Evolutionary conservation across 2,888 invertebrate species (phyloP).

Genomic region (Eremobia ochroleuca): DNA sequence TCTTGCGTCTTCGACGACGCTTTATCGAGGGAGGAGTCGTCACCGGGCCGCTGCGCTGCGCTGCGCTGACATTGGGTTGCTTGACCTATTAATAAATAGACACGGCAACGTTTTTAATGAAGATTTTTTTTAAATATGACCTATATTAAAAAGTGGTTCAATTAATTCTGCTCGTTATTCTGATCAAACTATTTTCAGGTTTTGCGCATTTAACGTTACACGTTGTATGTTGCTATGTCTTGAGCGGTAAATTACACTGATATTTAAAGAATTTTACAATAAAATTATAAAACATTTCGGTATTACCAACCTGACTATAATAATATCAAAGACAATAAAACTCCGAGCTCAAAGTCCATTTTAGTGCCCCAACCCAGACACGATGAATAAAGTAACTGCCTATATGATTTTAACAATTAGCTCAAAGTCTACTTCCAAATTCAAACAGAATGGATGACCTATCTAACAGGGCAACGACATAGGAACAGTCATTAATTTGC

Average conservation of each 20-base stretch:
- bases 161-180: no score
- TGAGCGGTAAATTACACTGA: not conserved
- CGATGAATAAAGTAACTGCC: not conserved
- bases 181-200: no score
- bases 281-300: not conserved
- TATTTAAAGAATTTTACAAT: not conserved
- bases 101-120: no score
- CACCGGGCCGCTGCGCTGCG: no score
- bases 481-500: constrained; percentile 15
- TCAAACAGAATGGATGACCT: constrained; percentile 4
- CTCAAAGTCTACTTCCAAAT: not conserved
- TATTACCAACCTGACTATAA: not conserved
- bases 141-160: no score
- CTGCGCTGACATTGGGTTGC: no score
- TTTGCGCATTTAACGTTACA: no score
- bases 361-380: not conserved
- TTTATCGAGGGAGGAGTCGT: no score
- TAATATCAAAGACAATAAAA: not conserved
- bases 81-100: no score
- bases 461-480: not conserved
- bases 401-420: not conserved
- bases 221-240: not conserved
- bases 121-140: no score
- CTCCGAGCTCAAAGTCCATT: not conserved
- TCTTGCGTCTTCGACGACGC: no score